Conservation (phyloP, 2,888 invertebrate genomes). For the Loripinus fragilis region DNA sequence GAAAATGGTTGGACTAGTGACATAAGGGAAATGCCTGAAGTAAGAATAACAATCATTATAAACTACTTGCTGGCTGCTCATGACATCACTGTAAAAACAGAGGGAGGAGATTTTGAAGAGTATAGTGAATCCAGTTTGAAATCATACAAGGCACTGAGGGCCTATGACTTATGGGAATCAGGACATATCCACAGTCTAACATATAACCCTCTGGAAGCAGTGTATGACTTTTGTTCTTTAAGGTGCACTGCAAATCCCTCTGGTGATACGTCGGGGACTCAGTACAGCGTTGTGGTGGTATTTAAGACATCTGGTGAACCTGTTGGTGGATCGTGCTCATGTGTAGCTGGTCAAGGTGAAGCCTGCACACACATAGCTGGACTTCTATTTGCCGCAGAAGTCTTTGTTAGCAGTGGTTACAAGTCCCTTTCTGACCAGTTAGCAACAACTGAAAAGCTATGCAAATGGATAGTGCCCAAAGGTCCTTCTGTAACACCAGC, state of each 20-base stretch:
- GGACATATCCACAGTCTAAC: background rate
- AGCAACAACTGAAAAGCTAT: slow-evolving; percentile 24
- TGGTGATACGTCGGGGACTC: slow-evolving; percentile 35
- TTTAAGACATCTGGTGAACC: too few relatives aligned
- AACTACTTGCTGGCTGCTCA: slow-evolving; percentile 1
- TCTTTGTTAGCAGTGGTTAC: slow-evolving; percentile 26
- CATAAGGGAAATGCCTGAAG: slow-evolving; percentile 10
- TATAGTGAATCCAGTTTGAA: background rate
- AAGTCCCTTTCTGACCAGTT: slow-evolving; percentile 19
- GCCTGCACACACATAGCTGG: slow-evolving; percentile 34
- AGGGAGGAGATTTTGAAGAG: background rate
- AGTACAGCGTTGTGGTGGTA: slow-evolving; percentile 26
- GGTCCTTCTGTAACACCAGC: slow-evolving; percentile 28
- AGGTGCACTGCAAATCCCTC: slow-evolving; percentile 17
- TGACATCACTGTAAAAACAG: background rate
- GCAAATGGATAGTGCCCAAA: slow-evolving; percentile 32
- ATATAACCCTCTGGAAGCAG: background rate
- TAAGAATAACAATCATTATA: slow-evolving; percentile 11
- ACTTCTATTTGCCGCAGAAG: slow-evolving; percentile 27
- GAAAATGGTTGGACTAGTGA: slow-evolving; percentile 20
- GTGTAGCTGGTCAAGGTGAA: slow-evolving; percentile 30
- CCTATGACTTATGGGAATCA: slow-evolving; percentile 14
- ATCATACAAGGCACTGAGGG: background rate
- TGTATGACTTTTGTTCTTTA: background rate
- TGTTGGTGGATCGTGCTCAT: slow-evolving; percentile 28